Base-by-base conservation (phyloP, 2,888 invertebrate species). In the Tetanocera ferruginea region DNA sequence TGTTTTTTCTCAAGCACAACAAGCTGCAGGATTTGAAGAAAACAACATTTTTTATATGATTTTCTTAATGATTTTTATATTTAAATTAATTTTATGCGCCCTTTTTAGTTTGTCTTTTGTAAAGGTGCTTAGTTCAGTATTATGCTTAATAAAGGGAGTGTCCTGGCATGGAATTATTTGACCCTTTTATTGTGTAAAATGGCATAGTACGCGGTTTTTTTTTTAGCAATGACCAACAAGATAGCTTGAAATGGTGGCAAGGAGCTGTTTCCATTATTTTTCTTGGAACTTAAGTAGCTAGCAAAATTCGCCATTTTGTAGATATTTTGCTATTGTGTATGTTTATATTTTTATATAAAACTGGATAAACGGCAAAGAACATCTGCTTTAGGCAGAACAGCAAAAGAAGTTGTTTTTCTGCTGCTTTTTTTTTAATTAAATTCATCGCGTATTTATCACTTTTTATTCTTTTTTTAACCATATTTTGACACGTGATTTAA, bases 1-100 rank as follows among this genome's bases (percentile, higher is more conserved):
- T 82, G 82, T 83, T 86, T 87, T 84, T 88, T 87, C 87, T 87
- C 87, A 87, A 86, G 52, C 23, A n/a, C 70, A 55, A 49, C 55
- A 73, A 74, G 25, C 79, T 77, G 79, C 78, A 64, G 76, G 78
- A 76, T 55, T 31, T 23, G 17, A 28, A n/a, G 25, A 34, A 74
- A 74, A 25, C 25, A 72, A 31, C 11, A 5, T 52, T 75, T 77
- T 71, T 70, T 43, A 17, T 70, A 73, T 66, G 83, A 85, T 83
- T 87, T 85, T 87, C 85, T 86, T 87, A 86, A 86, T 86, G 86
- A 85, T 85, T 86, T 86, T 87, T 87, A 83, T 86, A 86, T 86
- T 86, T 82, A 86, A 86, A 86, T 86, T 85, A 86, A 84, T 70
- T 82, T 80, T 78, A 83, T 82, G 82, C 78, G 78, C 79, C 79